These are phyloP conservation scores for Melanostoma mellinum DNA, from an alignment of 2,888 invertebrate genomes.

Conservation along the genomic window DNA sequence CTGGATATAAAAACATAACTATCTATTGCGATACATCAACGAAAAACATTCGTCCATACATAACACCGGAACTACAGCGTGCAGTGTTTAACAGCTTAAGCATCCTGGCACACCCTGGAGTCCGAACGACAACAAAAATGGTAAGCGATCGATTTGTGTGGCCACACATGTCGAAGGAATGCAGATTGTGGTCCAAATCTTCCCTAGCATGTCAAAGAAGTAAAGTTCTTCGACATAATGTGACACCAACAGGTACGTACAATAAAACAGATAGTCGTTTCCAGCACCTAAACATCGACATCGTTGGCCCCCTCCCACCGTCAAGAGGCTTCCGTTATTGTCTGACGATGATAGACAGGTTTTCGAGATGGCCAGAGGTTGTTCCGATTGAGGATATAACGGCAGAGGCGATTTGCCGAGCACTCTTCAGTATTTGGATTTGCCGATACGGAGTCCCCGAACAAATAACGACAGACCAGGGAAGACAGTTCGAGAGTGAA, in stretches of 20 bases:
- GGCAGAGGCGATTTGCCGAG: slow-evolving; percentile 67
- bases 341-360: slow-evolving; percentile 75
- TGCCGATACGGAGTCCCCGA: slow-evolving; percentile 79
- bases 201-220: background rate
- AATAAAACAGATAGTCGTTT: slow-evolving; percentile 58
- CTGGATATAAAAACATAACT: background rate
- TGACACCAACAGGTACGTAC: background rate
- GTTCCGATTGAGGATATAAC: slow-evolving; percentile 72
- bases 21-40: background rate
- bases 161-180: slow-evolving; percentile 3
- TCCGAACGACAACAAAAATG: slow-evolving; percentile 4
- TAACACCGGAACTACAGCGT: background rate
- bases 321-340: slow-evolving; percentile 76
- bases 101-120: slow-evolving; percentile 10
- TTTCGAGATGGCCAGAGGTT: slow-evolving; percentile 73
- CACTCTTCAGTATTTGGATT: slow-evolving; percentile 77
- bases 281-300: slow-evolving; percentile 80
- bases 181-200: background rate
- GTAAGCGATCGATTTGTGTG: slow-evolving; percentile 10
- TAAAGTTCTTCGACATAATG: slow-evolving; percentile 10
- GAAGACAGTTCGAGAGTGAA: slow-evolving; percentile 77
- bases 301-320: slow-evolving; percentile 80
- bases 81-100: background rate
- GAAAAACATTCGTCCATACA: background rate
- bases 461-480: slow-evolving; percentile 77